Base-by-base conservation (phyloP, 2,113 vertebrate species). In the Cettia cetti region DNA sequence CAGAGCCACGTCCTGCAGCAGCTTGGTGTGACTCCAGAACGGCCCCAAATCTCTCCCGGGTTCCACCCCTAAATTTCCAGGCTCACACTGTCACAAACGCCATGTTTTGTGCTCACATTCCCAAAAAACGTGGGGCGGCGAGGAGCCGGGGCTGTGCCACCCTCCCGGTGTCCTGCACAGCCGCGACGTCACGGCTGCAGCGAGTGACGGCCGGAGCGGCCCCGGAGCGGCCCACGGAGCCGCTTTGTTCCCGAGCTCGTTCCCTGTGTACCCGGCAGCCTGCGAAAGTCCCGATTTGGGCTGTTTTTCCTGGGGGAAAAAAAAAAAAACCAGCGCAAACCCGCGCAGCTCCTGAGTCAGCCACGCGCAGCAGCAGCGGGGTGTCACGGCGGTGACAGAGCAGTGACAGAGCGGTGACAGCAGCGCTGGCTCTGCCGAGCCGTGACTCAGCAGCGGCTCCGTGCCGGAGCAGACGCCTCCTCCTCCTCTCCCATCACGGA, bases 401-500 rank as follows among this genome's bases (percentile, higher is more conserved):
- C 49, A 2, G 77, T 80, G 90, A 74, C 82, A 84, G 28, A 11
- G 71, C 49, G 1, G 82, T 77, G 94, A 86, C 92, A 84, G 69
- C 60, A 77, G 83, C 6, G 31, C 90, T 15, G 66, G 63, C 87
- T 84, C 47, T n/a, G 75, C 81, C 50, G 18, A 35, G 78, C 76
- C 6, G 65, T 96, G 96, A 96, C 81, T 94, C 96, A 95, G 94
- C 93, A 77, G 69, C 4, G 26, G 42, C 91, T 75, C 82, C 15
- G 11, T 8, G 75, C 22, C 1, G 33, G 8, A 86, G 90, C 53
- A 53, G 66, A 6, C 59, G 7, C 77, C 93, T 66, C 95, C 93
- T 91, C 80, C 12, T 42, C 19, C 17, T 39, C 57, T 70, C 23
- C 44, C 66, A 0, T 17, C 2, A 4, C 59, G 52, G 81, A 23